These are phyloP conservation scores for Leuctra nigra DNA, from an alignment of 2,888 invertebrate genomes.

Conservation along the genomic window DNA sequence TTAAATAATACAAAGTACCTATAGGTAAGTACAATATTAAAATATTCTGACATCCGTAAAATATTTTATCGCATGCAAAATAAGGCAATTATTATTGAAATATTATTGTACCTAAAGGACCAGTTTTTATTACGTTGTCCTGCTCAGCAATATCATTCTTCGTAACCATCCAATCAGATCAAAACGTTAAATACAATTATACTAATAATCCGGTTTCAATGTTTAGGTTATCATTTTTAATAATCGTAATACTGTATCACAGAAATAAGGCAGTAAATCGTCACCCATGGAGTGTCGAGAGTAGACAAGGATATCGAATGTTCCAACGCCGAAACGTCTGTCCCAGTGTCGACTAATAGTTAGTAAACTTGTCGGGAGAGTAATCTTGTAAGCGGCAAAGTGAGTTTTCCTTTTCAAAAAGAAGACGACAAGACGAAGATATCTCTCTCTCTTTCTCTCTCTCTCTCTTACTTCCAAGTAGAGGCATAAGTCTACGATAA, in stretches of 20 bases:
- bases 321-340: neutral
- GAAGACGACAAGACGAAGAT: too few relatives aligned
- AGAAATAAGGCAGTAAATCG: neutral
- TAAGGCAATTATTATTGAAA: too few relatives aligned
- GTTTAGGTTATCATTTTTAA: neutral
- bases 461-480: neutral
- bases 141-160: too few relatives aligned
- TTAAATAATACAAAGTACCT: too few relatives aligned
- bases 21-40: too few relatives aligned
- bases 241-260: conserved; percentile 1
- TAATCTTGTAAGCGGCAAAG: conserved; percentile 8
- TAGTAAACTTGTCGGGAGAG: neutral
- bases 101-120: too few relatives aligned
- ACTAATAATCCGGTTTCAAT: neutral
- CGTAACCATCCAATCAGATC: neutral
- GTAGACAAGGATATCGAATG: neutral
- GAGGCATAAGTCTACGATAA: neutral
- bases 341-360: neutral
- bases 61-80: too few relatives aligned
- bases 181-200: neutral
- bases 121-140: too few relatives aligned
- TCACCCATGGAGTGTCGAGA: neutral
- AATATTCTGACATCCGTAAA: too few relatives aligned
- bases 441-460: neutral
- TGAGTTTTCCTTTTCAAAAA: neutral